Percentiles rank a stretch among this genome's conserved stretches.
phyloP scores from a whole-genome alignment of 2,888 invertebrate species.

The Platycheirus albimanus region DNA sequence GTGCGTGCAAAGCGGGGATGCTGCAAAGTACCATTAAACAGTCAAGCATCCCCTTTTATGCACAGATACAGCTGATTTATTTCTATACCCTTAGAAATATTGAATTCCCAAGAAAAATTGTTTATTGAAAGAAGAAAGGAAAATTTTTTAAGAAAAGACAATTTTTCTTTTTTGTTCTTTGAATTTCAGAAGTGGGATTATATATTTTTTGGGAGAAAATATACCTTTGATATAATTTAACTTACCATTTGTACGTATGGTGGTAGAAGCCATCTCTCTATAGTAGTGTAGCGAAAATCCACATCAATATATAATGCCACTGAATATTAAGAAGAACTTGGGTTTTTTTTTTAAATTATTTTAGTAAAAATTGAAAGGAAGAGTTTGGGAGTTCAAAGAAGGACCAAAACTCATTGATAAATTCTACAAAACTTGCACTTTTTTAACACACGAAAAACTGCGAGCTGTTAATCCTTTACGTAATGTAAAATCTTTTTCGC shows the following conservation, averaged over 20 bases:
- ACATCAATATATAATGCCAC: conserved; percentile 61
- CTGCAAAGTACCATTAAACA: conserved; percentile 60
- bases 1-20: conserved; percentile 59
- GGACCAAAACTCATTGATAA: conserved; percentile 27
- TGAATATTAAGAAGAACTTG: conserved; percentile 33
- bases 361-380: conserved; percentile 5
- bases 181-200: conserved; percentile 11
- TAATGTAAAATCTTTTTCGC: conserved; percentile 49
- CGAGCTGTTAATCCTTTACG: conserved; percentile 70
- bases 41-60: conserved; percentile 66
- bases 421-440: conserved; percentile 6
- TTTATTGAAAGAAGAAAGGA: conserved; percentile 38
- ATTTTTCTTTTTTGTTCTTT: neutral
- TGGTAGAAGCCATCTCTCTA: conserved; percentile 63
- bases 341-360: conserved; percentile 16
- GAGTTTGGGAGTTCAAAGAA: conserved; percentile 1
- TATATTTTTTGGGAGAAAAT: neutral
- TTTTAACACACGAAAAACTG: conserved; percentile 18
- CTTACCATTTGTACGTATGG: conserved; percentile 76
- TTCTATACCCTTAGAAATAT: conserved; percentile 64
- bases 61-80: conserved; percentile 73
- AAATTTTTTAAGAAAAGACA: too few relatives aligned
- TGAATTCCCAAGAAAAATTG: conserved; percentile 43
- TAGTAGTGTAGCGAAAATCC: conserved; percentile 37
- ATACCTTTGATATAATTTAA: too few relatives aligned